Evolutionary conservation across 2,113 vertebrate genomes (phyloP).

Genomic region (Pitta sordida): DNA sequence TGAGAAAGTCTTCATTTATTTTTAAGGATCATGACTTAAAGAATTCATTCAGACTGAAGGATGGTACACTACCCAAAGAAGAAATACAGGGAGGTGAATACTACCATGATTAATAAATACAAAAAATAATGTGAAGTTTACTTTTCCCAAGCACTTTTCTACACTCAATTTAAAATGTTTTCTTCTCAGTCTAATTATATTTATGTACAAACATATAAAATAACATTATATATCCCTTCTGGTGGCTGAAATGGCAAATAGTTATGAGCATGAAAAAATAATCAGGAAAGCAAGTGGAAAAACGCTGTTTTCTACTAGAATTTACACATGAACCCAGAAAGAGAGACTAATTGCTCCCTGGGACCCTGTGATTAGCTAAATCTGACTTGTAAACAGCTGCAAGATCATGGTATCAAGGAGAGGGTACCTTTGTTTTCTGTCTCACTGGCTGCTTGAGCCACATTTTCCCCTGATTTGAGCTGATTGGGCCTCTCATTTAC

Average conservation of each 20-base stretch:
- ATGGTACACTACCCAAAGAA: background rate
- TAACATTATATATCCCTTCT: background rate
- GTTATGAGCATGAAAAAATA: conserved; percentile 25
- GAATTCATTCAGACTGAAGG: background rate
- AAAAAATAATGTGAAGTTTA: background rate
- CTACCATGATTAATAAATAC: background rate
- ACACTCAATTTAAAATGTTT: background rate
- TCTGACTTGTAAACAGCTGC: conserved; percentile 54
- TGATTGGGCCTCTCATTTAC: conserved; percentile 46
- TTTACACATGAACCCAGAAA: conserved; percentile 33
- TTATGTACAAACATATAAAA: conserved; percentile 25
- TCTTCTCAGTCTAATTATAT: background rate
- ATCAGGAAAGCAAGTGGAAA: background rate
- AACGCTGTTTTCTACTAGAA: conserved; percentile 14
- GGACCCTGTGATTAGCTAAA: conserved; percentile 52
- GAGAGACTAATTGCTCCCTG: conserved; percentile 55
- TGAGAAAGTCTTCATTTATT: background rate
- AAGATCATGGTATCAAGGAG: conserved; percentile 47
- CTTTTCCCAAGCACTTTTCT: background rate
- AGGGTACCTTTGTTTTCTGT: conserved; percentile 51
- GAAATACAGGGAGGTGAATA: background rate
- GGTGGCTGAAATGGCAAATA: conserved; percentile 1
- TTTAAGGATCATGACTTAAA: background rate
- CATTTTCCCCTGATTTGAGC: conserved; percentile 30
- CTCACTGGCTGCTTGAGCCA: conserved; percentile 46